Conservation (phyloP, 2,113 vertebrate species). For the Alosa alosa region DNA sequence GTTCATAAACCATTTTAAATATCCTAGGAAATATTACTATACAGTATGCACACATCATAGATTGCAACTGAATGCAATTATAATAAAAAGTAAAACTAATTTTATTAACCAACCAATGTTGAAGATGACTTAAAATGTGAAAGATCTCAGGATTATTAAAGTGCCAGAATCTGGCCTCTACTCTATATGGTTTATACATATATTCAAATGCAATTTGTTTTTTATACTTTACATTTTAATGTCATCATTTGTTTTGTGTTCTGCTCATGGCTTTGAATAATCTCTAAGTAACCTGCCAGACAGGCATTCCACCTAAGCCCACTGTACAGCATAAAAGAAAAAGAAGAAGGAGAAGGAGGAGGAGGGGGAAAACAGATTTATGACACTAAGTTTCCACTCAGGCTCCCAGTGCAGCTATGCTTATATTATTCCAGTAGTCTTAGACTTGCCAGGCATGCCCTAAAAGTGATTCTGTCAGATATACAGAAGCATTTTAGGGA, state of each 20-base stretch:
- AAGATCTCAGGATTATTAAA: background rate
- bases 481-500: slow-evolving; percentile 21
- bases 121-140: background rate
- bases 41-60: too few relatives aligned
- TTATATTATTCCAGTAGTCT: slow-evolving; percentile 54
- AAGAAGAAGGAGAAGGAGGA: background rate
- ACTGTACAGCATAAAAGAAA: background rate
- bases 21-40: too few relatives aligned
- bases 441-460: slow-evolving; percentile 46
- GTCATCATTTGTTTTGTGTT: background rate
- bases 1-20: too few relatives aligned
- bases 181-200: slow-evolving; percentile 1
- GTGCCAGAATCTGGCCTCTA: too few relatives aligned
- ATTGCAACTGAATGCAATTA: too few relatives aligned
- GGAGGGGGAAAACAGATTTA: slow-evolving; percentile 37
- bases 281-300: background rate
- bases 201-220: slow-evolving; percentile 17
- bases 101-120: too few relatives aligned
- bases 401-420: slow-evolving; percentile 35
- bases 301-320: background rate
- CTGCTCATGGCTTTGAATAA: background rate
- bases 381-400: slow-evolving; percentile 37
- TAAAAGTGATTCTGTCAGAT: slow-evolving; percentile 3
- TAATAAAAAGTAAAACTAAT: too few relatives aligned
- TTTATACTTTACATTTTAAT: background rate